phyloP scores from a whole-genome alignment of 2,888 invertebrate species.

The Microctonus aethiopoides region DNA sequence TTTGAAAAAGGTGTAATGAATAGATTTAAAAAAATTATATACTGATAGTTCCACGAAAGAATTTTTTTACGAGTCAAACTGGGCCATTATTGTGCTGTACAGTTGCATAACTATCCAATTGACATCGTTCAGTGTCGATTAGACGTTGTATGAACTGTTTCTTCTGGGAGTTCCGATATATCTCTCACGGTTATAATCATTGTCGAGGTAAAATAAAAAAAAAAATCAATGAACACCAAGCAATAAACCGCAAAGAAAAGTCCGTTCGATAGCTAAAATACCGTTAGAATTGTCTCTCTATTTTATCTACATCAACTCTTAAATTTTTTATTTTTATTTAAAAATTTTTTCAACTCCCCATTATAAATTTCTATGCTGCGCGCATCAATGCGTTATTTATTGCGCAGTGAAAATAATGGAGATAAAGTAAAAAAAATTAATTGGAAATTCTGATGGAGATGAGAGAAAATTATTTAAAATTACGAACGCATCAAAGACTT shows the following conservation, averaged over 20 bases:
- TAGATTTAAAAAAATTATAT: background rate
- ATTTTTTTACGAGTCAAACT: background rate
- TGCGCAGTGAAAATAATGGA: background rate
- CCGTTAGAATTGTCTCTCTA: constrained; percentile 27
- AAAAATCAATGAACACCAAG: background rate
- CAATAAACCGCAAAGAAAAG: constrained; percentile 21
- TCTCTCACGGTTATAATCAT: constrained; percentile 22
- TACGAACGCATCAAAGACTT: background rate
- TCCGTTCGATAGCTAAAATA: constrained; percentile 16
- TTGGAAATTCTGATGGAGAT: background rate
- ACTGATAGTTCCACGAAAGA: background rate
- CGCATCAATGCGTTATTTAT: background rate
- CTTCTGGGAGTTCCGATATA: background rate
- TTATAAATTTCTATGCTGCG: background rate
- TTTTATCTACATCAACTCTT: background rate
- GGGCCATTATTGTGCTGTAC: constrained; percentile 15
- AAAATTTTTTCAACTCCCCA: background rate
- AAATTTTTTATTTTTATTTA: background rate
- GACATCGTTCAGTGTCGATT: constrained; percentile 37
- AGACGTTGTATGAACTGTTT: constrained; percentile 18
- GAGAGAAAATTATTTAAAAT: background rate
- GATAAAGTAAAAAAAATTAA: background rate
- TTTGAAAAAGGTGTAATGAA: background rate
- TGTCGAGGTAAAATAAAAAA: background rate
- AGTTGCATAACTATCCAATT: constrained; percentile 39